Base-by-base conservation (phyloP, 1,140 invertebrate species). In the Ostrea edulis region DNA sequence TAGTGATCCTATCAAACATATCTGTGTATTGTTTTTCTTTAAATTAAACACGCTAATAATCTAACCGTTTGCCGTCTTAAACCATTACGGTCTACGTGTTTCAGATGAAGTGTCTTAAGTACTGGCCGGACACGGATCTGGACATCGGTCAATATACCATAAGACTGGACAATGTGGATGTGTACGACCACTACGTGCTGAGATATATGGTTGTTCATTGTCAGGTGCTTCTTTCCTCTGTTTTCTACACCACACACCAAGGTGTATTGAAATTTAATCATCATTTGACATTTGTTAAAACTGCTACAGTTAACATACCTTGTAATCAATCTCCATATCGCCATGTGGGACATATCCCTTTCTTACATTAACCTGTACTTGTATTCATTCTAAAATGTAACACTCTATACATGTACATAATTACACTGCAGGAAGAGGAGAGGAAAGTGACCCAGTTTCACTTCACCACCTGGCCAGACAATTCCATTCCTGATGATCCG, bases 21-120 rank as follows among this genome's bases (percentile, higher is more conserved):
- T 5, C 5, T 44, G 35, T 5, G 35, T 44, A 44, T 44, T n/a
- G n/a, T n/a, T 44, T 44, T 5, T 44, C 35, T 44, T 44, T 44
- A 44, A 44, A 44, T 44, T 5, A 44, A 44, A 44, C 35, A 44
- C 35, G 35, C 35, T 5, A 44, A 2, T 44, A 2, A 44, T 5
- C 35, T 44, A 5, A 44, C 35, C 35, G 5, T 44, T 44, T 44
- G 5, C 1, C 5, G 2, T 44, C 35, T 44, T 1, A 44, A 44
- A 44, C 35, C 5, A 44, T 44, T 44, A 5, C 1, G 35, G 35
- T 44, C 35, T 1, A 44, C 1, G 12, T 77, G 2, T 77, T 77
- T 9, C 14, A 77, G 68, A 77, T 77, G 68, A 77, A 77, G 29
- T 77, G 68, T 77, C 29, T 77, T 8, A 77, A 77, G 68, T 77